Evolutionary conservation across 92 coral and sea anemone species (phyloP).

Genomic region (Palythoa grandis): DNA sequence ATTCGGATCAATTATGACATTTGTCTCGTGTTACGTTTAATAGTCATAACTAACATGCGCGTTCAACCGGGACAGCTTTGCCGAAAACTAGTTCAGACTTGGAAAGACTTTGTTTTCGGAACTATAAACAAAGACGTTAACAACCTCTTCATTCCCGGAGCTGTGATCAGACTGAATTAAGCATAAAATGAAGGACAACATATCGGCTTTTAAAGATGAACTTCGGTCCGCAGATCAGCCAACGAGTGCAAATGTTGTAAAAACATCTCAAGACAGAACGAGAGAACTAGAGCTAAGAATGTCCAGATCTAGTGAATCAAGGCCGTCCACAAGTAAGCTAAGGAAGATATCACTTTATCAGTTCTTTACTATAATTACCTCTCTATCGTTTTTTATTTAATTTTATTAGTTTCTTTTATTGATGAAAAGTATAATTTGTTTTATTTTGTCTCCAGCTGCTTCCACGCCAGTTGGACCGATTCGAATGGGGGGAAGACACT

Average conservation of each 20-base stretch:
- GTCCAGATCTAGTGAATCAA: conserved; percentile 31
- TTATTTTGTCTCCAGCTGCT: not conserved
- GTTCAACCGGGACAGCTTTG: too few species aligned
- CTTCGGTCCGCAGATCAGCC: not conserved
- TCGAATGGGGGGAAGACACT: conserved; percentile 58
- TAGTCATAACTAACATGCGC: too few species aligned
- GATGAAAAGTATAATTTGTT: not conserved
- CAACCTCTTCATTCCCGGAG: too few species aligned
- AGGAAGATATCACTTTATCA: not conserved
- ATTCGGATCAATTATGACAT: too few species aligned
- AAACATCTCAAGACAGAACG: not conserved
- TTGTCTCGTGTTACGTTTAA: too few species aligned
- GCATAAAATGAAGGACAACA: conserved; percentile 5
- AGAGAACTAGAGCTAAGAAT: conserved; percentile 6
- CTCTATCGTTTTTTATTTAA: too few species aligned
- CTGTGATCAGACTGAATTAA: too few species aligned
- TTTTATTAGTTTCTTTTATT: not conserved
- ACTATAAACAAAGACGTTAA: too few species aligned
- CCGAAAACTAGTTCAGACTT: too few species aligned
- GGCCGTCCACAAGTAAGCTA: conserved; percentile 30
- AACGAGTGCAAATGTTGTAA: not conserved
- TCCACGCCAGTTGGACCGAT: conserved; percentile 23
- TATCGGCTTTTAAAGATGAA: not conserved
- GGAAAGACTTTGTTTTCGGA: too few species aligned
- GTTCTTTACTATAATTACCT: not conserved